Conservation (phyloP, 2,113 vertebrate genomes). For the Cynoglossus semilaevis region DNA sequence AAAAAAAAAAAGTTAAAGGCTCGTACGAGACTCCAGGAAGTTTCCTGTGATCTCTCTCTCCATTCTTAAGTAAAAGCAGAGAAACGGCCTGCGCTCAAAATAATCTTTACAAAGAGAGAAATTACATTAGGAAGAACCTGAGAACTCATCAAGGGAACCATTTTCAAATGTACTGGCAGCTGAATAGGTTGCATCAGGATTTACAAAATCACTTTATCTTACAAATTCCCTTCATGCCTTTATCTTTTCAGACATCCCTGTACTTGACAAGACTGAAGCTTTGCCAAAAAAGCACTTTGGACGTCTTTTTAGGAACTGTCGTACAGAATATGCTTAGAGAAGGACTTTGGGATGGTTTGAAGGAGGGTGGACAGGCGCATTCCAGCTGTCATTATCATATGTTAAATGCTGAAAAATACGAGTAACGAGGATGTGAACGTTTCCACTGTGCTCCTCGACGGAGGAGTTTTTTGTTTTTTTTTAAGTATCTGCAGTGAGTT, state of each 20-base stretch:
- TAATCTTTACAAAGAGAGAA: slow-evolving; percentile 20
- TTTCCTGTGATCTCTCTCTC: not conserved
- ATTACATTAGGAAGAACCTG: slow-evolving; percentile 22
- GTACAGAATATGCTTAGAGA: slow-evolving; percentile 27
- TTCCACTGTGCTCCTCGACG: slow-evolving; percentile 1
- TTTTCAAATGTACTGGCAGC: slow-evolving; percentile 30
- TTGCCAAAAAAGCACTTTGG: slow-evolving; percentile 55
- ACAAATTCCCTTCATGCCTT: not conserved
- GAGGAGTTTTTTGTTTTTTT: slow-evolving; percentile 15
- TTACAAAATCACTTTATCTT: slow-evolving; percentile 32
- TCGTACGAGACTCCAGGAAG: too few relatives aligned
- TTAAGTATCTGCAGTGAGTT: slow-evolving; percentile 30
- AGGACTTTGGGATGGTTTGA: slow-evolving; percentile 5
- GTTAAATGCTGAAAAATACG: slow-evolving; percentile 39
- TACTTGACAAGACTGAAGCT: slow-evolving; percentile 36
- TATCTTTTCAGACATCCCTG: slow-evolving; percentile 7
- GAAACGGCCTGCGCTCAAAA: not conserved
- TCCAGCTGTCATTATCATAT: slow-evolving; percentile 23
- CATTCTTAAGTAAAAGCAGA: too few relatives aligned
- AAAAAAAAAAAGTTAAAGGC: too few relatives aligned
- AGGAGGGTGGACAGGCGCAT: slow-evolving; percentile 11
- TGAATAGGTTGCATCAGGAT: slow-evolving; percentile 25
- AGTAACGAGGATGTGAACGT: slow-evolving; percentile 19
- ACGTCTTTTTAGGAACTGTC: slow-evolving; percentile 29
- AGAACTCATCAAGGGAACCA: slow-evolving; percentile 19